These are phyloP conservation scores for Brachirus orientalis DNA, from an alignment of 2,113 vertebrate species.

Conservation along the genomic window DNA sequence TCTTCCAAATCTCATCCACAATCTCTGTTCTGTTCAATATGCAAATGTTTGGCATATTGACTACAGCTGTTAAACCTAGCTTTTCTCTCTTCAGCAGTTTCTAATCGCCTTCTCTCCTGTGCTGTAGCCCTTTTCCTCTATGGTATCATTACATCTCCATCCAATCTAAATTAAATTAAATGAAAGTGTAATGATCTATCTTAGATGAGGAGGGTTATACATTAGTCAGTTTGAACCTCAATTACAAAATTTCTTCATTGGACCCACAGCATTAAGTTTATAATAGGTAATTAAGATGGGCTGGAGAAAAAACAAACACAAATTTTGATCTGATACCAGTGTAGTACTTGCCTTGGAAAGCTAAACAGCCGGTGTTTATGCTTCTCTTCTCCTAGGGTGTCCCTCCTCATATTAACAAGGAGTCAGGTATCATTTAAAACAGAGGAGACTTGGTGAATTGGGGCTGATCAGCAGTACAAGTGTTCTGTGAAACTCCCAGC, in stretches of 20 bases:
- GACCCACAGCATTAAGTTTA: constrained; percentile 2
- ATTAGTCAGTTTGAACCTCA: not conserved
- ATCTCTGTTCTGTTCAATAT: not conserved
- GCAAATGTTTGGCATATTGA: not conserved
- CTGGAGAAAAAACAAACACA: not conserved
- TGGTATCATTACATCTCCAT: constrained; percentile 14
- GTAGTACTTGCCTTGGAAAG: not conserved
- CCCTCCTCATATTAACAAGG: constrained; percentile 28
- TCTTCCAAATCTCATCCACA: not conserved
- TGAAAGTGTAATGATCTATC: constrained; percentile 27
- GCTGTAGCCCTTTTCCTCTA: not conserved
- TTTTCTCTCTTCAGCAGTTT: not conserved
- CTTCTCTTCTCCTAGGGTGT: constrained; percentile 34
- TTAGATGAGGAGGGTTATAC: constrained; percentile 36
- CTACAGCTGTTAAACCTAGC: not conserved
- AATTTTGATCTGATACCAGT: not conserved
- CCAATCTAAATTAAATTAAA: constrained; percentile 31
- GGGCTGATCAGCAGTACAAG: constrained; percentile 62
- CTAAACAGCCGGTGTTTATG: constrained; percentile 3
- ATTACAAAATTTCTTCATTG: constrained; percentile 12
- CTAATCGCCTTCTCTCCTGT: not conserved
- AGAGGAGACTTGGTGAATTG: constrained; percentile 47
- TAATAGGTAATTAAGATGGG: constrained; percentile 3
- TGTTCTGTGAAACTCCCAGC: constrained; percentile 65
- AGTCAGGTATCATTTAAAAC: constrained; percentile 56